These are phyloP conservation scores for Antennarius maculatus DNA, from an alignment of 2,797 vertebrate genomes.

Conservation along the genomic window DNA sequence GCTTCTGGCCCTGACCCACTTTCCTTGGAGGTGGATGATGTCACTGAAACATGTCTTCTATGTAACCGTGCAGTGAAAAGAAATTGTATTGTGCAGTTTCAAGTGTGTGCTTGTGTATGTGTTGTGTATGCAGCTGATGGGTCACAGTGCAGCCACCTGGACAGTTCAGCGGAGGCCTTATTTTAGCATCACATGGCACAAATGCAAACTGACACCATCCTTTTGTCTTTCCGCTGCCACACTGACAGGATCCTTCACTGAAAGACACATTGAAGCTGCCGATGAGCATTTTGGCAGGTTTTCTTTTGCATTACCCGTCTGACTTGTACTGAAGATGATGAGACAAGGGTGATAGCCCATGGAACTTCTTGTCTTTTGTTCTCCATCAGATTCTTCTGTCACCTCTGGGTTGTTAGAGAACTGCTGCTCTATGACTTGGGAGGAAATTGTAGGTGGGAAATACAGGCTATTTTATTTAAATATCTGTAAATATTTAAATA, in stretches of 20 bases:
- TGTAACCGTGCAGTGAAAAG: slow-evolving; percentile 47
- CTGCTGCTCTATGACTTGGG: slow-evolving; percentile 2
- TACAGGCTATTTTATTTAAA: too few species aligned
- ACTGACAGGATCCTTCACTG: slow-evolving; percentile 12
- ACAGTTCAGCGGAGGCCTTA: slow-evolving; percentile 53
- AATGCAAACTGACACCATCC: slow-evolving; percentile 42
- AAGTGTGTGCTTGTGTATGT: slow-evolving; percentile 9
- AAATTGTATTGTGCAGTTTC: neutral
- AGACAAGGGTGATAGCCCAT: slow-evolving; percentile 3
- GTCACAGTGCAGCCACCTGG: slow-evolving; percentile 70
- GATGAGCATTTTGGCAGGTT: slow-evolving; percentile 11
- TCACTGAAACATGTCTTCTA: slow-evolving; percentile 48
- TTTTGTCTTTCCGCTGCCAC: slow-evolving; percentile 41
- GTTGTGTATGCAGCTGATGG: slow-evolving; percentile 37
- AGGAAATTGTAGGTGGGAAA: neutral
- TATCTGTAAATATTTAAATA: too few species aligned
- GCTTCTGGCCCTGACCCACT: slow-evolving; percentile 78
- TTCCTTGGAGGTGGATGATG: slow-evolving; percentile 58
- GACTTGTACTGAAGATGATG: slow-evolving; percentile 28
- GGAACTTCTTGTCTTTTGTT: neutral
- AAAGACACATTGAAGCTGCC: slow-evolving; percentile 11
- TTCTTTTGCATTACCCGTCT: neutral
- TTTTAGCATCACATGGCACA: slow-evolving; percentile 55
- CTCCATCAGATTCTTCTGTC: slow-evolving; percentile 3
- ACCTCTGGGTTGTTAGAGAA: neutral